Evolutionary conservation across 64 coral and sea anemone genomes (phyloP).

Genomic region (Montipora sp.): DNA sequence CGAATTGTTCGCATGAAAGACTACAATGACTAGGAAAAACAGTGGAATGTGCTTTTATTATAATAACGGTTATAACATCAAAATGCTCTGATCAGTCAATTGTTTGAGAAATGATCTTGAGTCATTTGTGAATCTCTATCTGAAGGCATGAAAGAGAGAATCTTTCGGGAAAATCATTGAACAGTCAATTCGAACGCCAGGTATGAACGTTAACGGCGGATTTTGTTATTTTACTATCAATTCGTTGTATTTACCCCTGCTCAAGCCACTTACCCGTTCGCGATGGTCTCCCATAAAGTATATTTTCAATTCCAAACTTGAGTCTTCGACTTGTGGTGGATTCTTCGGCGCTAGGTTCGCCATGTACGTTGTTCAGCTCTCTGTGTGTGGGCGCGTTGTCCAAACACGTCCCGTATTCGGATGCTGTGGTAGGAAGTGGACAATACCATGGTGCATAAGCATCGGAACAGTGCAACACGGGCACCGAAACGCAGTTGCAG

Average conservation of each 20-base stretch:
- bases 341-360: background rate
- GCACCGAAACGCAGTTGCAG: slow-evolving; percentile 20
- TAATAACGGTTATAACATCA: background rate
- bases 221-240: background rate
- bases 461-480: slow-evolving; percentile 9
- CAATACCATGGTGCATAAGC: slow-evolving; percentile 23
- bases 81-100: background rate
- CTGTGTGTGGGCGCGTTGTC: slow-evolving; percentile 26
- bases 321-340: slow-evolving; percentile 8
- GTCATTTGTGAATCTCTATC: background rate
- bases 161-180: background rate
- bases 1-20: no score
- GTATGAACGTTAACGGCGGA: no score
- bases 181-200: background rate
- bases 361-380: background rate
- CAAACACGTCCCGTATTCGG: slow-evolving; percentile 15
- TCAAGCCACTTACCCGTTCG: background rate
- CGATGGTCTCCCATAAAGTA: background rate
- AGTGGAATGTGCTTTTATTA: no score
- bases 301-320: slow-evolving; percentile 40
- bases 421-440: background rate
- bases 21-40: no score
- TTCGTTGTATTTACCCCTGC: background rate
- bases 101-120: background rate
- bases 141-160: background rate